phyloP scores from a whole-genome alignment of 2,797 vertebrate genomes.

The Myripristis murdjan region DNA sequence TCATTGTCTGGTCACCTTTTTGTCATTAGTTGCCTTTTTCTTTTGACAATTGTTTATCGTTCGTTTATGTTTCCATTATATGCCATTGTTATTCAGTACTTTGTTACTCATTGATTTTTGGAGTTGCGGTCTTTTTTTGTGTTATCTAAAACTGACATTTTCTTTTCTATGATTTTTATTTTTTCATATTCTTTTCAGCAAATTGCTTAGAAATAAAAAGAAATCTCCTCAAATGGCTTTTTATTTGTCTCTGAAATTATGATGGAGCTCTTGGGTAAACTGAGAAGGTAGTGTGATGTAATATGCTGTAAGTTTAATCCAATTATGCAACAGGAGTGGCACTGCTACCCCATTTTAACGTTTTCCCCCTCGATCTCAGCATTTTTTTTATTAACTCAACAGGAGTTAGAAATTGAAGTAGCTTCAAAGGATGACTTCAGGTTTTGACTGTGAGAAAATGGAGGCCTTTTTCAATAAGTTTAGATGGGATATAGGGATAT shows the following conservation, averaged over 20 bases:
- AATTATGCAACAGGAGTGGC: background rate
- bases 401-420: no score
- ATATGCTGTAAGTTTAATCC: background rate
- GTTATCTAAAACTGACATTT: constrained; percentile 46
- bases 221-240: constrained; percentile 70
- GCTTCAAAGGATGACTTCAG: no score
- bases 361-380: no score
- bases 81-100: constrained; percentile 32
- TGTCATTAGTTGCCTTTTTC: constrained; percentile 44
- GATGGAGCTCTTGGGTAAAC: constrained; percentile 37
- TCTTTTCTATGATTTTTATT: constrained; percentile 60
- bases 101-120: constrained; percentile 3
- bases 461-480: no score
- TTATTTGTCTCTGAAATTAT: constrained; percentile 46
- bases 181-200: constrained; percentile 87
- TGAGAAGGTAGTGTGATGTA: no score
- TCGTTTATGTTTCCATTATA: constrained; percentile 64
- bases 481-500: no score
- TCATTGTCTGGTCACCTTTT: constrained; percentile 53
- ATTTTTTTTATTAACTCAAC: no score
- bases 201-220: constrained; percentile 94
- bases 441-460: no score
- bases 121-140: constrained; percentile 37
- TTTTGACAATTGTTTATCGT: constrained; percentile 74
- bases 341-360: background rate